Evolutionary conservation across 2,797 vertebrate species (phyloP).

Genomic region (Austrolebias charrua): DNA sequence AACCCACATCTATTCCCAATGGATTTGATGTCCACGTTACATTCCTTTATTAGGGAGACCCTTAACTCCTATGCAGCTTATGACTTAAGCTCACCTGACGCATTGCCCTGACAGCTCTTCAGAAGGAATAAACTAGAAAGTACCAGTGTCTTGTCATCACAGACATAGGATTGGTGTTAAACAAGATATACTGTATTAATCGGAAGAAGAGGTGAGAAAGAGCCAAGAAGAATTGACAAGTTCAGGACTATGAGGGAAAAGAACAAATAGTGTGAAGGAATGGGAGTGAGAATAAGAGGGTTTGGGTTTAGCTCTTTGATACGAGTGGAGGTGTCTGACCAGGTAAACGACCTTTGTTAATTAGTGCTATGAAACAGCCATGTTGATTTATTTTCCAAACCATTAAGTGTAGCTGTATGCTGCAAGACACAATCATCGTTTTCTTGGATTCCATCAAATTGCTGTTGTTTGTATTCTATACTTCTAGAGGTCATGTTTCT

Average conservation of each 20-base stretch:
- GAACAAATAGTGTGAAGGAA: not conserved
- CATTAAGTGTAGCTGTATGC: not conserved
- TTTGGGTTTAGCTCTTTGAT: not conserved
- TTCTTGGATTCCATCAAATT: slow-evolving; percentile 2
- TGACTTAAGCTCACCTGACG: slow-evolving; percentile 37
- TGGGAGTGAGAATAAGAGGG: not conserved
- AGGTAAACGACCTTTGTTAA: slow-evolving; percentile 11
- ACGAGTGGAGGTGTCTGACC: slow-evolving; percentile 1
- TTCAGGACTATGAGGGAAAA: not conserved
- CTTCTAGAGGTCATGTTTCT: slow-evolving; percentile 3
- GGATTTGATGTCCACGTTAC: slow-evolving; percentile 59
- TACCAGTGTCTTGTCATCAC: slow-evolving; percentile 53
- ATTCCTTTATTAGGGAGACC: slow-evolving; percentile 67
- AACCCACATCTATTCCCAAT: slow-evolving; percentile 60
- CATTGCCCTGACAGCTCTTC: slow-evolving; percentile 49
- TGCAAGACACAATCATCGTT: slow-evolving; percentile 4
- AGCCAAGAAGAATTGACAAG: not conserved
- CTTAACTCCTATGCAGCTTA: slow-evolving; percentile 28
- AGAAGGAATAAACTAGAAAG: slow-evolving; percentile 41
- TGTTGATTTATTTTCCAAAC: slow-evolving; percentile 1
- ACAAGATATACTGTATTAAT: slow-evolving; percentile 42
- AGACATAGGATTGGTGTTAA: slow-evolving; percentile 31
- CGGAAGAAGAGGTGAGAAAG: slow-evolving; percentile 15
- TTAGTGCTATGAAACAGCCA: slow-evolving; percentile 12
- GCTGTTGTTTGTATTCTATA: slow-evolving; percentile 14